These are phyloP conservation scores for Acrocephalus arundinaceus DNA, from an alignment of 2,113 vertebrate genomes.

Conservation along the genomic window DNA sequence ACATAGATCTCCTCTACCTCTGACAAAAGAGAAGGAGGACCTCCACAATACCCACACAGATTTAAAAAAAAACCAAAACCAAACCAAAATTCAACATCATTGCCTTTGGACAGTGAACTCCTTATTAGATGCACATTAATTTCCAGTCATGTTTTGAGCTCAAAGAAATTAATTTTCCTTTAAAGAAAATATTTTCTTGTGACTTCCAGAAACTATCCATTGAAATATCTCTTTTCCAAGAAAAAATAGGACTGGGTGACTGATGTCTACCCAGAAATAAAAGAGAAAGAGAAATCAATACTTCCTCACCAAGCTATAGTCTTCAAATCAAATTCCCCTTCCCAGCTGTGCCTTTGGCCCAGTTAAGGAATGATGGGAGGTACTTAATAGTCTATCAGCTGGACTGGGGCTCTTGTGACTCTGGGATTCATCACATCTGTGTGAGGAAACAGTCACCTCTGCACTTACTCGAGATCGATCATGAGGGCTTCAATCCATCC, in stretches of 20 bases:
- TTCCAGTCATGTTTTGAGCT: background rate
- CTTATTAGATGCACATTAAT: background rate
- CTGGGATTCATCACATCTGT: background rate
- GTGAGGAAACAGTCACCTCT: background rate
- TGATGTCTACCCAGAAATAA: background rate
- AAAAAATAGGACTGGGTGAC: background rate
- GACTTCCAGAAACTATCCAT: background rate
- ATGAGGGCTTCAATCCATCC: background rate
- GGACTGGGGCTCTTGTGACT: background rate
- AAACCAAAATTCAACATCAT: background rate
- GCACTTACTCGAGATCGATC: rapidly evolving
- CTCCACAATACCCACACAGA: background rate
- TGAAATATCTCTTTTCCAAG: background rate
- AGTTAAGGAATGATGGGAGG: background rate
- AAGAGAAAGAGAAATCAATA: background rate
- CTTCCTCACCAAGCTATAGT: background rate
- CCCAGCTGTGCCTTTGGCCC: background rate
- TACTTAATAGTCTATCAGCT: background rate
- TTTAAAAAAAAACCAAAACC: background rate
- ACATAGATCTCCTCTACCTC: background rate
- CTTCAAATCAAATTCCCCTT: background rate
- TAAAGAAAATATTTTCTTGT: background rate
- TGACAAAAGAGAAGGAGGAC: background rate
- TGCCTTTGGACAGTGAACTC: background rate
- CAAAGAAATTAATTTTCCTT: background rate